These are phyloP conservation scores for Acrossocheilus fasciatus DNA, from an alignment of 2,797 vertebrate genomes.

Conservation along the genomic window DNA sequence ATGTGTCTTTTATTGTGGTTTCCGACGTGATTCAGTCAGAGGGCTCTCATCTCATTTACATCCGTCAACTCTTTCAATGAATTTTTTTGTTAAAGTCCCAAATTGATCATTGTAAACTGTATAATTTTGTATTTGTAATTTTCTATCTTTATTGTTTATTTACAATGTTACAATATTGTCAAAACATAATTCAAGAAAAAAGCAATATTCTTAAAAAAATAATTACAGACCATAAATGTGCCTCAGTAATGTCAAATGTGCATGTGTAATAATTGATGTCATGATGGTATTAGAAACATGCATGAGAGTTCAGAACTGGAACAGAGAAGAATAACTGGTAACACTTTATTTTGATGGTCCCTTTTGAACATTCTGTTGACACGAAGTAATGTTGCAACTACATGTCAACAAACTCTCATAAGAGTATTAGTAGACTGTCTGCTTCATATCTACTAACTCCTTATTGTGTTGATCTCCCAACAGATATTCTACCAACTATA, in stretches of 20 bases:
- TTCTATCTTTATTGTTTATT: background rate
- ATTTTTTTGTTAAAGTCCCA: background rate
- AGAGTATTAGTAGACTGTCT: no score
- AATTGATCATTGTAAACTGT: background rate
- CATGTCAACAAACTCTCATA: no score
- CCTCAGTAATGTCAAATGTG: background rate
- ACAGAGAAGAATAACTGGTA: background rate
- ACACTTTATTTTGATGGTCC: no score
- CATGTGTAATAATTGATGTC: background rate
- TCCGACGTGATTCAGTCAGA: slow-evolving; percentile 7
- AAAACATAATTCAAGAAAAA: no score
- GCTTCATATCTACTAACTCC: no score
- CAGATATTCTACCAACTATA: no score
- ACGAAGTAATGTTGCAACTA: no score
- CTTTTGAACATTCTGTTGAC: no score
- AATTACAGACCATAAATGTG: background rate
- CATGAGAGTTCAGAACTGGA: background rate
- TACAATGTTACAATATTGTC: no score
- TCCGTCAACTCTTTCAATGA: background rate
- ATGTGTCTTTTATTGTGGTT: slow-evolving; percentile 22
- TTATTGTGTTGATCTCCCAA: no score
- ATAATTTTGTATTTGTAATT: background rate
- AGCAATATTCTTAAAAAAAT: background rate
- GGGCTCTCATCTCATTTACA: background rate
- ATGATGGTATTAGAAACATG: background rate